A percentile compares a stretch with the other conserved stretches of the same genome.
Evolutionary conservation across 2,113 vertebrate species (phyloP).

Genomic region (Dicrurus megarhynchus): DNA sequence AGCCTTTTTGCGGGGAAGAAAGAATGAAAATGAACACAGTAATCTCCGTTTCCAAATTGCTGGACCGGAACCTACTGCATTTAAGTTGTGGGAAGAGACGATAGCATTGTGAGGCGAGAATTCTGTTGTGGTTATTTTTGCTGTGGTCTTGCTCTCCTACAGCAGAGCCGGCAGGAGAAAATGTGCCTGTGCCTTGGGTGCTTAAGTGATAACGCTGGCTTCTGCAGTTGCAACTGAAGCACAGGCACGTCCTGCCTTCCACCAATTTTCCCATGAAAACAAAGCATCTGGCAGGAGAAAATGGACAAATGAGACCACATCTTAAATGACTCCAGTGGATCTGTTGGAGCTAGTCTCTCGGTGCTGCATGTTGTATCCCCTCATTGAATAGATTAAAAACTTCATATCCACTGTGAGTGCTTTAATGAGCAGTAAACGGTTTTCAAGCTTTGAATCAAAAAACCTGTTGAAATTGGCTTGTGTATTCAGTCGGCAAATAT

Average conservation of each 20-base stretch:
- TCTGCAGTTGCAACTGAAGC: background rate
- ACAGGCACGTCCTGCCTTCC: background rate
- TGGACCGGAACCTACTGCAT: background rate
- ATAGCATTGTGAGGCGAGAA: background rate
- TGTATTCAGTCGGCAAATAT: conserved; percentile 34
- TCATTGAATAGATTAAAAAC: background rate
- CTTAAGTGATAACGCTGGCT: background rate
- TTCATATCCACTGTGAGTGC: background rate
- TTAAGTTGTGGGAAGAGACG: background rate
- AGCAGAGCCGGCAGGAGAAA: background rate
- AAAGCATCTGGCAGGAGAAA: background rate
- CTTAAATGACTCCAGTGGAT: background rate
- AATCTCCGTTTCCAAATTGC: background rate
- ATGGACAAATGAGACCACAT: background rate
- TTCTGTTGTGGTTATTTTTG: background rate
- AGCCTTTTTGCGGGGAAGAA: background rate
- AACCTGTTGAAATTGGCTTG: conserved; percentile 19
- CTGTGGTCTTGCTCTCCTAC: background rate
- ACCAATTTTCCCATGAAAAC: background rate
- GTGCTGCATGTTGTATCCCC: background rate
- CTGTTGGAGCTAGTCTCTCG: background rate
- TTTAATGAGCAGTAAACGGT: conserved; percentile 30
- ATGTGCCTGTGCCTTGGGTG: background rate
- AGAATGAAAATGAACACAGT: background rate
- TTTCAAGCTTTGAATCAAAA: conserved; percentile 17